phyloP scores from a whole-genome alignment of 2,113 vertebrate species.

The Pagrus major region DNA sequence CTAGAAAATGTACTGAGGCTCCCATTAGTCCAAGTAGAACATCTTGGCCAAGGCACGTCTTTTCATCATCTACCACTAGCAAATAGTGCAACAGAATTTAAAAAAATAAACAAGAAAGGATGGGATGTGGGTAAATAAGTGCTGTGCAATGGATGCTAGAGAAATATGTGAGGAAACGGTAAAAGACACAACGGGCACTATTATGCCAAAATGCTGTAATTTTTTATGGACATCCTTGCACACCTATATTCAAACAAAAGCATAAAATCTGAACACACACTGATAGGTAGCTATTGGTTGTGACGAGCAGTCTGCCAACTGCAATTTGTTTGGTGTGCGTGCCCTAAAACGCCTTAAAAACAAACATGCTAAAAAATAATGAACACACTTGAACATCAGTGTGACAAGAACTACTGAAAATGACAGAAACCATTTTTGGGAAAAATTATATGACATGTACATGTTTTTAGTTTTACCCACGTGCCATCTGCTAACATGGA shows the following conservation, averaged over 20 bases:
- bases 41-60: not conserved
- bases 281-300: not conserved
- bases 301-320: not conserved
- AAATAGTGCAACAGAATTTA: not conserved
- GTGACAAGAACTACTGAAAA: too few species aligned
- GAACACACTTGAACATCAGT: too few species aligned
- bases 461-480: too few species aligned
- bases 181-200: not conserved
- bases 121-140: not conserved
- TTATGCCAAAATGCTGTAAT: not conserved
- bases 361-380: too few species aligned
- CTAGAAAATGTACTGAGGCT: conserved; percentile 31
- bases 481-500: too few species aligned
- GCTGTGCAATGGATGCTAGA: not conserved
- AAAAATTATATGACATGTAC: too few species aligned
- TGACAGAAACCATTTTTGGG: too few species aligned
- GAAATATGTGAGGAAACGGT: not conserved
- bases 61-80: not conserved
- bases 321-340: not conserved
- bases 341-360: too few species aligned
- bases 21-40: conserved; percentile 30
- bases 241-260: not conserved
- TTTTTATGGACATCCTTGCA: not conserved
- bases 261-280: not conserved
- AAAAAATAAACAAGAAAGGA: not conserved